Conservation (phyloP, 2,888 invertebrate genomes). For the Ctena decussata region DNA sequence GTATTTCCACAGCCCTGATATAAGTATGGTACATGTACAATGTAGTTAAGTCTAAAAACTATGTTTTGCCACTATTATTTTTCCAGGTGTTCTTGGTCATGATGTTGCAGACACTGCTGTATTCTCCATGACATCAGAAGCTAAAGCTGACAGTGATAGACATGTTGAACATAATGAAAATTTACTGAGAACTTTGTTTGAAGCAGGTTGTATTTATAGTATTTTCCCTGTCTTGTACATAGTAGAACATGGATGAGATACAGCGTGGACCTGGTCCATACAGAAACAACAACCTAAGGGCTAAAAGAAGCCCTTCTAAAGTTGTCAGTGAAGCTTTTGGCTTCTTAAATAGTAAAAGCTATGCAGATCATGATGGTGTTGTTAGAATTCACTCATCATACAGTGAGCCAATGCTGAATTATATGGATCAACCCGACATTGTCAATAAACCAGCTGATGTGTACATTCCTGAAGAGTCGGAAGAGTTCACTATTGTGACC, state of each 20-base stretch:
- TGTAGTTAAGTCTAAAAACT: too few species aligned
- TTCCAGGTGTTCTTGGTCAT: too few species aligned
- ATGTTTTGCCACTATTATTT: too few species aligned
- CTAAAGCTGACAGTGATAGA: too few species aligned
- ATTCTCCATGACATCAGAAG: too few species aligned
- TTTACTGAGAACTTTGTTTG: too few species aligned
- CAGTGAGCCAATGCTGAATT: background rate
- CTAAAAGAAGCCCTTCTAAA: constrained; percentile 23
- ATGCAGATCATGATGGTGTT: background rate
- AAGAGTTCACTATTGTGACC: constrained; percentile 44
- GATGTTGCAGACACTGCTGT: too few species aligned
- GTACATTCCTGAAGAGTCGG: background rate
- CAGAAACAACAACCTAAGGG: background rate
- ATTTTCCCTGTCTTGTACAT: too few species aligned
- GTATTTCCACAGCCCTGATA: too few species aligned
- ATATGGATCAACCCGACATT: background rate
- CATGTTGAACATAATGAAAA: too few species aligned
- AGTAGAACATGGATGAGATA: background rate
- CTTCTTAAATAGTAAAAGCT: constrained; percentile 28
- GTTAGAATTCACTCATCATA: background rate
- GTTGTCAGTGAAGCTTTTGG: constrained; percentile 44
- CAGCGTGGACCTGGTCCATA: background rate
- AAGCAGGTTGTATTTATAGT: too few species aligned
- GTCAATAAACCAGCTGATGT: background rate
- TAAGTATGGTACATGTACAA: too few species aligned